Conservation (phyloP, 2,888 invertebrate genomes). For the Mythimna impura region DNA sequence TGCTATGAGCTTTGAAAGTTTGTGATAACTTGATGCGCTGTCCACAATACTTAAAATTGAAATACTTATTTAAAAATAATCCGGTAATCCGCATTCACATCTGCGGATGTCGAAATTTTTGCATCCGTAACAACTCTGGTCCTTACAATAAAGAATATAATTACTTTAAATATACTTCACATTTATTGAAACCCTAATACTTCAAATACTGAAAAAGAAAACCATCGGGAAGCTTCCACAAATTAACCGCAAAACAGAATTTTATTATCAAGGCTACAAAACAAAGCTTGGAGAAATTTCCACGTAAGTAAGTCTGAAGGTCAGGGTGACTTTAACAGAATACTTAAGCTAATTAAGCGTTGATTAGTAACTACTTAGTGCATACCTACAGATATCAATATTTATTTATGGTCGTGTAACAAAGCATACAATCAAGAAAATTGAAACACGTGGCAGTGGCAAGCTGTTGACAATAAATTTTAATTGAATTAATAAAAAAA, state of each 20-base stretch:
- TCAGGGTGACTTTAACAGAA: conserved; percentile 23
- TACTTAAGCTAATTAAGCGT: conserved; percentile 58
- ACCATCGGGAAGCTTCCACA: conserved; percentile 7
- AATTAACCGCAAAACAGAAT: conserved; percentile 13
- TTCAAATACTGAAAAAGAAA: not conserved
- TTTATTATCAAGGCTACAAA: conserved; percentile 20
- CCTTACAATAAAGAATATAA: too few relatives aligned
- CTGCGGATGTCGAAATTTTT: too few relatives aligned
- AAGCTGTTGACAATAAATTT: conserved; percentile 36
- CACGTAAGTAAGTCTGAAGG: conserved; percentile 27
- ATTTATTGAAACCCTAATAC: too few relatives aligned
- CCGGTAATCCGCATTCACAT: too few relatives aligned
- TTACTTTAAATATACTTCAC: too few relatives aligned
- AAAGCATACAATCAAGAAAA: conserved; percentile 56
- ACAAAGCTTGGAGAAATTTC: conserved; percentile 23
- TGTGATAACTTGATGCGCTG: too few relatives aligned
- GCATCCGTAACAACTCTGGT: too few relatives aligned
- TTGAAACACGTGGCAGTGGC: conserved; percentile 45
- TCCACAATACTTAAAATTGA: too few relatives aligned
- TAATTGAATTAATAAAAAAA: conserved; percentile 40
- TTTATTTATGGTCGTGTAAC: conserved; percentile 42
- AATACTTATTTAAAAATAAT: too few relatives aligned
- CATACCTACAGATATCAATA: conserved; percentile 42
- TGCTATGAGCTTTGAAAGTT: too few relatives aligned
- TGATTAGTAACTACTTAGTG: conserved; percentile 31